Base-by-base conservation (phyloP, 2,888 invertebrate species). In the Dryocosmus kuriphilus region DNA sequence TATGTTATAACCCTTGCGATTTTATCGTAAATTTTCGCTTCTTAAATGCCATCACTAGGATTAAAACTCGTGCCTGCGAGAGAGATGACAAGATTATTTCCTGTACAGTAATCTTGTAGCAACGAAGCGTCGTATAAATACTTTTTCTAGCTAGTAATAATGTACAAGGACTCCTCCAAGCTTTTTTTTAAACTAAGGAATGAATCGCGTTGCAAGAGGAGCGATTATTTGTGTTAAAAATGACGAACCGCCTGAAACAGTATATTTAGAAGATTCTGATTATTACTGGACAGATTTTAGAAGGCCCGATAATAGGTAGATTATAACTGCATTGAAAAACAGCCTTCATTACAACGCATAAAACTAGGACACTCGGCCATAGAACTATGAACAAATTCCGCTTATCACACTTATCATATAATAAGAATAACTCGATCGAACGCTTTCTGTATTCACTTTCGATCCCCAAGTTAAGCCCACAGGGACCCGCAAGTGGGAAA, bases 371-470 rank as follows among this genome's bases (percentile, higher is more conserved):
- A 80, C 75, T 79, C 41, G 67, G 76, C 62, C 75, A 75, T 73
- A 79, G 77, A 81, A 77, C 74, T 75, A 78, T 71, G 46, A 75
- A 71, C 60, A 61, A 38, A 77, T 79, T 79, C 80, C 80, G 78
- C 86, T 87, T 86, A 86, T 87, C 87, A 88, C 89, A 90, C 86
- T 88, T 90, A 91, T 90, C 90, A 89, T 89, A 89, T 88, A 84
- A 83, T 88, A 85, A 89, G 89, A 88, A 88, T 87, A 89, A 88
- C 83, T 86, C 86, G 85, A 86, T 87, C 81, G 79, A 81, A 80
- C 81, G 71, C 51, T n/a, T 71, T 71, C 14, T 46, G n/a, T 46
- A 41, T 67, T 41, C 24, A 51, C 27, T 71, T 51, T 51, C 22
- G 11, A 27, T 62, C 75, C 55, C 57, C 57, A 62, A 76, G 77